phyloP scores from a whole-genome alignment of 2,797 vertebrate genomes.

The Centropyge bicolor region DNA sequence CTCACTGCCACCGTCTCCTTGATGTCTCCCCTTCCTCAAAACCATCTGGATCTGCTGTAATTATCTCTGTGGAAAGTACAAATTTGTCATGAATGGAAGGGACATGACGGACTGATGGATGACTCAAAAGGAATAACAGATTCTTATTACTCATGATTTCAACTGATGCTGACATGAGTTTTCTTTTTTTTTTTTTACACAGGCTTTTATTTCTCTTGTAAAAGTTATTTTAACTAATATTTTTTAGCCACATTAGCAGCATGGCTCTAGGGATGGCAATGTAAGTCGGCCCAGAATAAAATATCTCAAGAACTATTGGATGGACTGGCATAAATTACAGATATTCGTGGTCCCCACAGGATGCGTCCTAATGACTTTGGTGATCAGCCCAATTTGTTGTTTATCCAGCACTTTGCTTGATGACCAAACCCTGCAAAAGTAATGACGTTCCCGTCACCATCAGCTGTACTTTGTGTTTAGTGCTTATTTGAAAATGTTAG shows the following conservation, averaged over 20 bases:
- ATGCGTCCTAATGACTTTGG: neutral
- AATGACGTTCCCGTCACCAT: neutral
- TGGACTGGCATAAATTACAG: neutral
- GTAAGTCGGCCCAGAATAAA: neutral
- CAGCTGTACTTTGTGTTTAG: neutral
- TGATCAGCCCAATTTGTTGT: neutral
- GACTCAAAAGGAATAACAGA: neutral
- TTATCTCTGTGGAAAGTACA: constrained; percentile 23
- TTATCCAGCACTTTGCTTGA: constrained; percentile 5
- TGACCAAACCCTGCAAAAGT: neutral
- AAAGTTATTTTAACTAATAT: neutral
- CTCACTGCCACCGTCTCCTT: constrained; percentile 32
- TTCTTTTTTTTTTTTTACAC: neutral
- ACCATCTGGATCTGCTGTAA: constrained; percentile 42
- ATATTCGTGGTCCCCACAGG: neutral
- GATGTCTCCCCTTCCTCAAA: constrained; percentile 21
- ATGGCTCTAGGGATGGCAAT: neutral
- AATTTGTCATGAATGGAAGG: constrained; percentile 10
- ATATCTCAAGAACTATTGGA: neutral
- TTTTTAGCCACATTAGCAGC: neutral
- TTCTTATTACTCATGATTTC: neutral
- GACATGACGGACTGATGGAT: constrained; percentile 14
- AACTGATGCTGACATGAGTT: neutral
- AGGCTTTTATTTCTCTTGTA: neutral
- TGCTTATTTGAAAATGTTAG: neutral